A percentile compares a stretch with the other conserved stretches of the same genome.
phyloP scores from a whole-genome alignment of 2,888 invertebrate species.

The Cyclophora albipunctata region DNA sequence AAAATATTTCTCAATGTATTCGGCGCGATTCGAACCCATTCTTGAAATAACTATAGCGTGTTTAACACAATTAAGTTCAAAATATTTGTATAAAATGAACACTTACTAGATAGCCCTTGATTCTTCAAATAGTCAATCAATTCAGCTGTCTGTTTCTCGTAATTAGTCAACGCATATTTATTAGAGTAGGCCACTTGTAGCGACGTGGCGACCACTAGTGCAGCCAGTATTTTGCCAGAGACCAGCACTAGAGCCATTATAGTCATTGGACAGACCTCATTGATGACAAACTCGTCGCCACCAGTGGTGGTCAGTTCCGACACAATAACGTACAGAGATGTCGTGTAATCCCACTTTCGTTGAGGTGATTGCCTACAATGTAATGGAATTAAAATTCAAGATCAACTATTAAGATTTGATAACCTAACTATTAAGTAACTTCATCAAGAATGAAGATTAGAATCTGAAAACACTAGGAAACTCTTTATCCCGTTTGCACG shows the following conservation, averaged over 20 bases:
- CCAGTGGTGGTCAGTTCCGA: conserved; percentile 51
- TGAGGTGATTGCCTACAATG: conserved; percentile 41
- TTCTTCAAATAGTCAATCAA: conserved; percentile 58
- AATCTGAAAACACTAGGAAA: no score
- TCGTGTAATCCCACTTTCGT: conserved; percentile 53
- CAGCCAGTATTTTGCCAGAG: conserved; percentile 58
- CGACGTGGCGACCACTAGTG: conserved; percentile 51
- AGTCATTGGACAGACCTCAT: conserved; percentile 32
- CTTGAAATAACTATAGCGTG: no score
- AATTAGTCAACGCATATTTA: conserved; percentile 51
- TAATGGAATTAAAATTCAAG: not conserved
- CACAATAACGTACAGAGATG: conserved; percentile 54
- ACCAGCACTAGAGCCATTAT: conserved; percentile 46
- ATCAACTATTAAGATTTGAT: no score
- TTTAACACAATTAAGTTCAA: no score
- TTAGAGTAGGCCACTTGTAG: conserved; percentile 56
- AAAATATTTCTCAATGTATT: no score
- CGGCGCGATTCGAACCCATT: no score
- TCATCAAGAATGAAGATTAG: no score
- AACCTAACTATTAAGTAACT: no score
- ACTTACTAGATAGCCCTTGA: conserved; percentile 59
- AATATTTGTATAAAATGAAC: no score
- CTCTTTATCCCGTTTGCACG: no score
- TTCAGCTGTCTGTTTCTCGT: conserved; percentile 46
- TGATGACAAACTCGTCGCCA: conserved; percentile 51